Percentiles rank a stretch among this genome's conserved stretches.
phyloP scores from a whole-genome alignment of 2,113 vertebrate species.

The Megatriorchis doriae region DNA sequence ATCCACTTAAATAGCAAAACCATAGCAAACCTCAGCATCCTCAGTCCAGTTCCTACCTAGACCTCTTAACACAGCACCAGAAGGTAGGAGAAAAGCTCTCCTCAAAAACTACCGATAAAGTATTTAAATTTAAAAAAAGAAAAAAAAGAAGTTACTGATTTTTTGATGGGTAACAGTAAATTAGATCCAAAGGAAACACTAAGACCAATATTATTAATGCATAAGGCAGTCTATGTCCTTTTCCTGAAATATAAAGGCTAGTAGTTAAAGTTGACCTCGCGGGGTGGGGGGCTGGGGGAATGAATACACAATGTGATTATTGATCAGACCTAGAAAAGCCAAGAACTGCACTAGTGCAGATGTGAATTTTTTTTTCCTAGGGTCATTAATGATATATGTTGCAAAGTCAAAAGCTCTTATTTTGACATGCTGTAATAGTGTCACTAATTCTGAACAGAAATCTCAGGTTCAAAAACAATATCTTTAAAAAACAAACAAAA shows the following conservation, averaged over 20 bases:
- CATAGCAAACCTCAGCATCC: neutral
- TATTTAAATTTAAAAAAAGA: neutral
- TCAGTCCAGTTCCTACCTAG: neutral
- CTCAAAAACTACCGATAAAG: neutral
- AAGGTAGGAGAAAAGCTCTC: neutral
- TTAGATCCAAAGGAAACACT: neutral
- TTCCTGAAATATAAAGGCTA: constrained; percentile 8
- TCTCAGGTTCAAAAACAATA: neutral
- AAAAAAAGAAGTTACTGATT: neutral
- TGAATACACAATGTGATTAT: constrained; percentile 46
- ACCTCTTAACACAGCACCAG: neutral
- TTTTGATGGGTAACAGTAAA: neutral
- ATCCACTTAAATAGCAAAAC: constrained; percentile 32
- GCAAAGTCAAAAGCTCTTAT: neutral
- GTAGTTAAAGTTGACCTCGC: constrained; percentile 1
- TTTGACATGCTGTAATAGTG: neutral
- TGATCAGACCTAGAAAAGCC: constrained; percentile 26
- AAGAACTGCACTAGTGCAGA: neutral
- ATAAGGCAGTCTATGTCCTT: neutral
- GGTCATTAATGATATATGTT: neutral
- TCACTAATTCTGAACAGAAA: neutral
- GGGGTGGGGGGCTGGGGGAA: neutral
- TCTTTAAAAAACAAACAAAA: neutral
- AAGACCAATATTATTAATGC: neutral
- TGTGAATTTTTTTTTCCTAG: neutral